A percentile compares a stretch with the other conserved stretches of the same genome.
These are phyloP conservation scores for Pardalotus punctatus DNA, from an alignment of 2,113 vertebrate species.

Conservation along the genomic window DNA sequence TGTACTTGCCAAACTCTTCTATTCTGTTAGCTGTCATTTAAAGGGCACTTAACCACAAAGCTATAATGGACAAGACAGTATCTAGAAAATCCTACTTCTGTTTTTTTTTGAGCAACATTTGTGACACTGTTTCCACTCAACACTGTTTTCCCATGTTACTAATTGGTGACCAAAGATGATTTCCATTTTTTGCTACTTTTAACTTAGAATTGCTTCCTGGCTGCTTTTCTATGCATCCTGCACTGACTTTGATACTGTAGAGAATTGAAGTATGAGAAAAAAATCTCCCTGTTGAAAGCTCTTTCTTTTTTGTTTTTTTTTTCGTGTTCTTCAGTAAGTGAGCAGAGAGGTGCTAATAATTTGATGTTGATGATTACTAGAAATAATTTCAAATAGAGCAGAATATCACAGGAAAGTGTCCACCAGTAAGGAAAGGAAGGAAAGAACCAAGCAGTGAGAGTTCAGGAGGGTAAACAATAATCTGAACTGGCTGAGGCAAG, in stretches of 20 bases:
- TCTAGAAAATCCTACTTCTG: neutral
- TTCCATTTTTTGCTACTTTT: neutral
- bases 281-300: neutral
- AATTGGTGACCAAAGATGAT: neutral
- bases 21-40: neutral
- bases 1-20: neutral
- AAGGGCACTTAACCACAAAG: neutral
- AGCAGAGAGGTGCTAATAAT: neutral
- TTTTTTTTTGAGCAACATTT: neutral
- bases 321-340: neutral
- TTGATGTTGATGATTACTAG: neutral
- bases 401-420: neutral
- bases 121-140: neutral
- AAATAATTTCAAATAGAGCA: neutral
- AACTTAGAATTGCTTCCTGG: neutral
- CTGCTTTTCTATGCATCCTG: neutral
- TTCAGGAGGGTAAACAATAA: neutral
- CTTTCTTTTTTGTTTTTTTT: neutral
- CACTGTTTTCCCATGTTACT: neutral
- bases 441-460: neutral
- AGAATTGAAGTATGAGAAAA: neutral
- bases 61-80: neutral
- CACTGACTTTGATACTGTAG: neutral
- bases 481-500: constrained; percentile 5
- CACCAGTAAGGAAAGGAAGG: neutral